phyloP scores from a whole-genome alignment of 2,888 invertebrate genomes.

The Capitulum mitella region DNA sequence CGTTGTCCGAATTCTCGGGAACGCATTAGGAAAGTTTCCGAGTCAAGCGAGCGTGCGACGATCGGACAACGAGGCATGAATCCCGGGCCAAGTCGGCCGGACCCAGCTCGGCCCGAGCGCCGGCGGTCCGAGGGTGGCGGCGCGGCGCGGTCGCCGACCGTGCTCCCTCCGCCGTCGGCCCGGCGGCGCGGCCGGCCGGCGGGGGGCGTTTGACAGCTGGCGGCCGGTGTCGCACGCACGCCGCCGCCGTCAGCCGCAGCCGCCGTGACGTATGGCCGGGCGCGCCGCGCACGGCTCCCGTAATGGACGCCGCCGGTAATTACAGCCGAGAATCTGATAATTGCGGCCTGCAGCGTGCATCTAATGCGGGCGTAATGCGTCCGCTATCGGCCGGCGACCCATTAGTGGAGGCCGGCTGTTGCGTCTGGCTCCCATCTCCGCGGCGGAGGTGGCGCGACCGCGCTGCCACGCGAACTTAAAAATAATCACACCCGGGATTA shows the following conservation, averaged over 20 bases:
- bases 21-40: slow-evolving; percentile 5
- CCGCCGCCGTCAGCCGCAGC: neutral
- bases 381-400: neutral
- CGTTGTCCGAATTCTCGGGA: neutral
- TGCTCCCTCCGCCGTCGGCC: neutral
- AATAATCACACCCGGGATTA: slow-evolving; percentile 13
- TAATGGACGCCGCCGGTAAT: slow-evolving; percentile 1
- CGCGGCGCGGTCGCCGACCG: neutral
- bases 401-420: neutral
- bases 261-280: neutral
- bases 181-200: neutral
- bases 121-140: neutral
- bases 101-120: too few relatives aligned
- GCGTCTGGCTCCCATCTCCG: neutral
- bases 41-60: neutral
- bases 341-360: neutral
- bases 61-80: neutral
- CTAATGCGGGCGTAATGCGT: neutral
- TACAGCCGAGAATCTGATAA: slow-evolving; percentile 7
- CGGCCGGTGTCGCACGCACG: neutral
- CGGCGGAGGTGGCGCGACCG: neutral
- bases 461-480: slow-evolving; percentile 5
- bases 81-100: neutral
- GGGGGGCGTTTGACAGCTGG: neutral
- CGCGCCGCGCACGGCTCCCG: neutral